A percentile compares a stretch with the other conserved stretches of the same genome.
Evolutionary conservation across 2,797 vertebrate species (phyloP).

Genomic region (Siniperca scherzeri): DNA sequence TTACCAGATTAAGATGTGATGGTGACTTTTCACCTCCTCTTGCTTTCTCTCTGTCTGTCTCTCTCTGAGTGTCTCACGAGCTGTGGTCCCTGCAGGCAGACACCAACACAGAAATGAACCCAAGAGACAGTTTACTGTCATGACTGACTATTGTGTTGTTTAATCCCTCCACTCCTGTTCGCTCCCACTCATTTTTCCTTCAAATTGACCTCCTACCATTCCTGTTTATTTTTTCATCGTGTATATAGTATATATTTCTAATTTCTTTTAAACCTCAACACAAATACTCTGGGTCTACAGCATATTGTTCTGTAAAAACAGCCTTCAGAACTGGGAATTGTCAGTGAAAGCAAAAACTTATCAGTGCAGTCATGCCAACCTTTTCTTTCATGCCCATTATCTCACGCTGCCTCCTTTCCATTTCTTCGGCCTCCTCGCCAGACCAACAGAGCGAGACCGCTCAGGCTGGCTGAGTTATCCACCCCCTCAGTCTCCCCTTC

Average conservation of each 20-base stretch:
- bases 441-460: constrained; percentile 5
- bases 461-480: constrained; percentile 7
- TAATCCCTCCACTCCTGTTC: neutral
- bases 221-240: neutral
- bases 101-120: constrained; percentile 12
- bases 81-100: constrained; percentile 18
- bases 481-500: constrained; percentile 17
- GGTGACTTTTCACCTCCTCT: neutral
- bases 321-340: neutral
- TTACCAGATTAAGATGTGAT: neutral
- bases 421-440: neutral
- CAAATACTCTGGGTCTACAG: neutral
- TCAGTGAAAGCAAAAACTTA: constrained; percentile 5
- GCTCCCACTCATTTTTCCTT: neutral
- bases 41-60: neutral
- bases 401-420: constrained; percentile 3
- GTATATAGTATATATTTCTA: neutral
- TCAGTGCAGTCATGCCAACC: constrained; percentile 23
- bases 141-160: neutral
- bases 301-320: constrained; percentile 3
- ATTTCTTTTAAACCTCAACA: neutral
- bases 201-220: neutral
- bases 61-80: neutral
- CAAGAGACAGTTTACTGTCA: neutral
- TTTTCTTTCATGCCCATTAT: constrained; percentile 37